Evolutionary conservation across 1,140 invertebrate species (phyloP).

Genomic region (Limonius californicus): DNA sequence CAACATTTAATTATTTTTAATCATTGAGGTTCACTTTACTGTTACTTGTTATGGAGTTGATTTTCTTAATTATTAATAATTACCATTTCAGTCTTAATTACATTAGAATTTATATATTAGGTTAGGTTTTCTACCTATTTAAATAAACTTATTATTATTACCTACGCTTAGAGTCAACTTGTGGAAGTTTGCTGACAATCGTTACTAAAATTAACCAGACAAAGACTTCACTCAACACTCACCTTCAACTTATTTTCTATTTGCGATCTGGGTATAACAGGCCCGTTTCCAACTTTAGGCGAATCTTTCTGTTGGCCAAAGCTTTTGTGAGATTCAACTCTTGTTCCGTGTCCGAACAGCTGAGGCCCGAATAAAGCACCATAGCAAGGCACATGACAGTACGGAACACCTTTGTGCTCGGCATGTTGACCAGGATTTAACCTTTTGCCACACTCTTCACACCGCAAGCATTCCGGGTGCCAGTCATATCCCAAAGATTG

Average conservation of each 20-base stretch:
- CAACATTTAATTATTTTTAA: no score
- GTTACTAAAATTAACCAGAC: no score
- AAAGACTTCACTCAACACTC: slow-evolving; percentile 1
- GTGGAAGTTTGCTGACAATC: no score
- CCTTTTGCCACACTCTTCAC: slow-evolving; percentile 88
- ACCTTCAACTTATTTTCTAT: slow-evolving; percentile 75
- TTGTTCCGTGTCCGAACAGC: slow-evolving; percentile 81
- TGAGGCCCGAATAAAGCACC: slow-evolving; percentile 83
- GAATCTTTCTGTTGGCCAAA: slow-evolving; percentile 67
- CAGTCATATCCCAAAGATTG: slow-evolving; percentile 89
- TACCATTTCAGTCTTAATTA: no score
- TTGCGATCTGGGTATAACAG: slow-evolving; percentile 58
- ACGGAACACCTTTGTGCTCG: slow-evolving; percentile 89
- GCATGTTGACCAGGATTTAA: slow-evolving; percentile 85
- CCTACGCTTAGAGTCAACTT: background rate
- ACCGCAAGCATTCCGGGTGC: slow-evolving; percentile 87
- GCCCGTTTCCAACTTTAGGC: slow-evolving; percentile 44
- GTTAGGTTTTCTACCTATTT: no score
- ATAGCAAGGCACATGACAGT: slow-evolving; percentile 89
- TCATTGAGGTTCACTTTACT: no score
- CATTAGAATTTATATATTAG: no score
- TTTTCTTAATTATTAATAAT: no score
- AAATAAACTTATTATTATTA: background rate
- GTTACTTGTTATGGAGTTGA: background rate
- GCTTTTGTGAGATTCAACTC: slow-evolving; percentile 81